Evolutionary conservation across 2,113 vertebrate genomes (phyloP), one percentile per base, ranked within the genome.

Genomic region (Eretmochelys imbricata): DNA sequence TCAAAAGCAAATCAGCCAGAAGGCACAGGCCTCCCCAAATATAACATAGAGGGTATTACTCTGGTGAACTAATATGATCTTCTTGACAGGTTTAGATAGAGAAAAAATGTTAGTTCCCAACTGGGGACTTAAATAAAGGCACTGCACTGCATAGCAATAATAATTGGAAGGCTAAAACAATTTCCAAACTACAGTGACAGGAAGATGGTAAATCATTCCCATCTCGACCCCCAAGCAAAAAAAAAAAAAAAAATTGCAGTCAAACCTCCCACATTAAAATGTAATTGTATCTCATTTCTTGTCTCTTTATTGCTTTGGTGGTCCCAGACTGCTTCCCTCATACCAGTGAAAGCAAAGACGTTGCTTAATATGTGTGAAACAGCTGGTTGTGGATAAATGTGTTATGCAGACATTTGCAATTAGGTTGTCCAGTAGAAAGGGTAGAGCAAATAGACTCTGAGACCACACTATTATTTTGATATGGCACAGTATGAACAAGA

Each of bases 81-180:
- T 84, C 72, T 90, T 97, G 94, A 88, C 51, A 91, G 81, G 84
- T 94, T 94, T 89, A 94, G 96, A 87, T 83, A 49, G 94, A 93
- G 38, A 48, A 87, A 85, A 93, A 84, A 93, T 54, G 25, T 89
- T 91, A 89, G 81, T 84, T 54, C 86, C 78, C 89, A 88, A 72
- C 82, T 75, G 89, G 59, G 75, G 96, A 75, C 81, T 82, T 92
- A 95, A 96, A 93, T 85, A 93, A 96, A 93, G 86, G 48, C 62
- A 95, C 90, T 80, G 49, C 19, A 53, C 49, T 80, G 8, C 48
- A 88, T 35, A 82, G 89, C 50, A 93, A 86, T 94, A 94, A 93
- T 80, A 89, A 91, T 69, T 69, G 35, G 93, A 91, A 94, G 46
- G 7, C 82, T 88, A 80, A 96, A 96, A 94, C 51, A 85, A 82